Evolutionary conservation across 2,888 invertebrate species (phyloP).

Genomic region (Eulithis testata): DNA sequence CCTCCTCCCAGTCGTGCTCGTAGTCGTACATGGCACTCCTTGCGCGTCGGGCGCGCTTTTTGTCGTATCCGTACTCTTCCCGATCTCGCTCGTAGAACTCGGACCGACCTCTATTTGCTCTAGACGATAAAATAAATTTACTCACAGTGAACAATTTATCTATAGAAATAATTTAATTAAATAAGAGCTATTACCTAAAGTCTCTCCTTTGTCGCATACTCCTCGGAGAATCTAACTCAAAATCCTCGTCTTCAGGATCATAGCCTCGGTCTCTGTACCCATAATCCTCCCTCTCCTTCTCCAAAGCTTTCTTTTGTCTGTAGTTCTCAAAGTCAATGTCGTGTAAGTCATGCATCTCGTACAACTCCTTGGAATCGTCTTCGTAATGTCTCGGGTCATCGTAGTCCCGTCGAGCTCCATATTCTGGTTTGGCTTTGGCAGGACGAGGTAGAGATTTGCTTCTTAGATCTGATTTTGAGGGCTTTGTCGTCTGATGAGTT

Average conservation of each 20-base stretch:
- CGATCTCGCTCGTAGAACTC: conserved; percentile 66
- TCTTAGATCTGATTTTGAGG: conserved; percentile 60
- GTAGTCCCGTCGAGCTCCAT: conserved; percentile 64
- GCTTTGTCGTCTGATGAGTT: conserved; percentile 64
- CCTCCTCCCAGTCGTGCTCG: conserved; percentile 58
- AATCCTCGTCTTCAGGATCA: conserved; percentile 77
- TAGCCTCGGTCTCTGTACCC: conserved; percentile 66
- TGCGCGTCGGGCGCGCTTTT: conserved; percentile 61
- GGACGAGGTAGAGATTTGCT: conserved; percentile 76
- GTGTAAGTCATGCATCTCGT: conserved; percentile 74
- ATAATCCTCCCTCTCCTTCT: conserved; percentile 62
- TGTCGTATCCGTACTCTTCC: conserved; percentile 53
- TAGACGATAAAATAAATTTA: conserved; percentile 27
- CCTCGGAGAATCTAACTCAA: conserved; percentile 67
- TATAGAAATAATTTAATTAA: too few relatives aligned
- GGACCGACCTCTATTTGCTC: conserved; percentile 65
- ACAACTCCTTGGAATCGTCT: conserved; percentile 70
- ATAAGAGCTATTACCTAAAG: conserved; percentile 46
- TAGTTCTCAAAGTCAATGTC: conserved; percentile 80
- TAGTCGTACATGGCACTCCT: conserved; percentile 67
- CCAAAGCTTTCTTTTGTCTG: conserved; percentile 74
- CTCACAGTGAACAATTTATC: too few relatives aligned
- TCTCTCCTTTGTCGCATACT: conserved; percentile 55
- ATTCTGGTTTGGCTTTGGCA: conserved; percentile 62
- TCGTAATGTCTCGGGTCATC: conserved; percentile 63